Conservation (phyloP, 1,140 invertebrate genomes). For the Hylaeus anthracinus region DNA sequence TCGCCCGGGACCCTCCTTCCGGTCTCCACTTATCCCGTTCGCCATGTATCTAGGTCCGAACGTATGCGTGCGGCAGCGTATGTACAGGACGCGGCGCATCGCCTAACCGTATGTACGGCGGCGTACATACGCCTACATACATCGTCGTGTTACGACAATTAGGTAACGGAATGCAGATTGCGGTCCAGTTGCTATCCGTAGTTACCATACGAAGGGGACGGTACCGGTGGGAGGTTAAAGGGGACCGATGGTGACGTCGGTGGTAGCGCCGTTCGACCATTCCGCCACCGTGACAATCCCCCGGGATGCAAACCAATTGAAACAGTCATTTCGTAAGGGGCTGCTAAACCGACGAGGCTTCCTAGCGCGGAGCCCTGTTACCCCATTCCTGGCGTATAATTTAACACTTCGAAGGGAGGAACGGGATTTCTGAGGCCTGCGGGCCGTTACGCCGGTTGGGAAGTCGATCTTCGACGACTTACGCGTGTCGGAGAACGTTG, state of each 20-base stretch:
- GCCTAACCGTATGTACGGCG: constrained; percentile 34
- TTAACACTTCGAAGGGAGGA: constrained; percentile 38
- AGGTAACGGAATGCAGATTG: constrained; percentile 77
- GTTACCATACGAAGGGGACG: constrained; percentile 69
- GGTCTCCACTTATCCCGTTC: constrained; percentile 8
- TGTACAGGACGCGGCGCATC: constrained; percentile 8
- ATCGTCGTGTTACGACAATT: constrained; percentile 73
- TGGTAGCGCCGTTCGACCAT: constrained; percentile 50
- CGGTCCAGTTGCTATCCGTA: constrained; percentile 70
- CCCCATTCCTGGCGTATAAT: constrained; percentile 30
- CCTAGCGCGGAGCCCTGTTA: constrained; percentile 28
- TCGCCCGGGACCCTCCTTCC: constrained; percentile 11
- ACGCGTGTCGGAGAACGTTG: constrained; percentile 7
- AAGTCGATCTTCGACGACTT: constrained; percentile 24
- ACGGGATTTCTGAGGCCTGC: constrained; percentile 13
- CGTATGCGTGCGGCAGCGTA: background rate
- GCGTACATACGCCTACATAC: constrained; percentile 61
- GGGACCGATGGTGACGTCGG: constrained; percentile 58
- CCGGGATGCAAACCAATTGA: constrained; percentile 67
- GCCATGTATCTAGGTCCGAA: constrained; percentile 2
- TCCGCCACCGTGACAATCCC: constrained; percentile 64
- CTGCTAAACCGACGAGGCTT: constrained; percentile 39
- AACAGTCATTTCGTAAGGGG: constrained; percentile 61
- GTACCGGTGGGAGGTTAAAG: constrained; percentile 52
- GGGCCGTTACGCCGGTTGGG: background rate